A percentile compares a stretch with the other conserved stretches of the same genome.
These are phyloP conservation scores for Daboia siamensis DNA, from an alignment of 2,113 vertebrate genomes.

Conservation along the genomic window DNA sequence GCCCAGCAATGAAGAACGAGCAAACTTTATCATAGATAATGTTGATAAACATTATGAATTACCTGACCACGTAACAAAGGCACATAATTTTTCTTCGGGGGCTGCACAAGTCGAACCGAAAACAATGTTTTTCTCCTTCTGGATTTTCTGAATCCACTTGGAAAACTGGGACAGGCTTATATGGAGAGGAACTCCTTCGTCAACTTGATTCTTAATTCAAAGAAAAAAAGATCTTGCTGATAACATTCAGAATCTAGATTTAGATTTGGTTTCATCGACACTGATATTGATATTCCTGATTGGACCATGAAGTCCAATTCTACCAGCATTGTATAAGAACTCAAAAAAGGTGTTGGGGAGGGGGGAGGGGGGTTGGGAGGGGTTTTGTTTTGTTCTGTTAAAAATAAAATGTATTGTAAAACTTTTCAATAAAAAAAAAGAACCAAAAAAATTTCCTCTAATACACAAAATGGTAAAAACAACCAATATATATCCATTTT, in stretches of 20 bases:
- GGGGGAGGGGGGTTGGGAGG: no score
- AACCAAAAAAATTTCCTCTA: neutral
- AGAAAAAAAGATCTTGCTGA: conserved; percentile 20
- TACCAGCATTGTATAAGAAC: neutral
- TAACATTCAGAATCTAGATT: neutral
- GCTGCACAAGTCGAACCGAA: conserved; percentile 59
- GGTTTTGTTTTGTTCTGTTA: no score
- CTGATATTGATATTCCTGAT: neutral
- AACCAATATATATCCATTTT: neutral
- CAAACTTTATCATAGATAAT: neutral
- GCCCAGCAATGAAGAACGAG: neutral
- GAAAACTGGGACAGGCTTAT: conserved; percentile 88
- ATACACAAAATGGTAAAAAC: neutral
- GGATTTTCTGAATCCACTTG: conserved; percentile 85
- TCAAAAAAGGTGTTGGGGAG: no score
- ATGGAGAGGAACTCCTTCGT: conserved; percentile 84
- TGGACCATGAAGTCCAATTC: neutral
- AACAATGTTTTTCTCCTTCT: conserved; percentile 76
- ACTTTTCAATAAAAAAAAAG: no score
- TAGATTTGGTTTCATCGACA: neutral
- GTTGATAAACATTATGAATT: conserved; percentile 30
- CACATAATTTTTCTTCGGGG: conserved; percentile 70
- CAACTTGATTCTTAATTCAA: conserved; percentile 79
- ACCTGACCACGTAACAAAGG: conserved; percentile 97
- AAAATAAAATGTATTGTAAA: no score